Evolutionary conservation across 1,140 invertebrate genomes (phyloP).

Genomic region (Drosophila nigrodunni): DNA sequence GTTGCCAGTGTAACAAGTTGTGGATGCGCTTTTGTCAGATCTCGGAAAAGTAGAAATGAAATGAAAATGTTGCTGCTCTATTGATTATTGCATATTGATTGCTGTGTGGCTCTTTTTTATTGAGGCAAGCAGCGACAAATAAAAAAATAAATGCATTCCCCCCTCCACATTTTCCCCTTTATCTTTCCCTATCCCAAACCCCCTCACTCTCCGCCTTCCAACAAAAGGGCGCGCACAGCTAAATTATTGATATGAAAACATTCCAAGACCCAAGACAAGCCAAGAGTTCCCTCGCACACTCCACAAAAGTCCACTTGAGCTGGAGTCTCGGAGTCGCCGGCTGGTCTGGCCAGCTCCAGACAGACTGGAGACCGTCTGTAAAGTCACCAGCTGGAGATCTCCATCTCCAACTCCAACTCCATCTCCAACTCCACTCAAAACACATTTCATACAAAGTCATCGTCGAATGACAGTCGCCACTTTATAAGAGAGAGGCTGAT

Average conservation of each 20-base stretch:
- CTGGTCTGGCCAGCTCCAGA: conserved; percentile 74
- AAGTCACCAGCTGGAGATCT: conserved; percentile 55
- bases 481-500: conserved; percentile 70
- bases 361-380: conserved; percentile 63
- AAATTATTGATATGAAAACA: conserved; percentile 65
- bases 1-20: conserved; percentile 65
- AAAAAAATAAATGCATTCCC: conserved; percentile 73
- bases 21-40: conserved; percentile 78
- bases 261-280: conserved; percentile 45
- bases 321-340: conserved; percentile 54
- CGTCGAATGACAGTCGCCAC: conserved; percentile 79
- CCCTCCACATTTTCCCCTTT: not conserved
- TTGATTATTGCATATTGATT: conserved; percentile 83
- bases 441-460: conserved; percentile 78
- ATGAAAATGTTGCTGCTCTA: conserved; percentile 79
- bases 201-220: not conserved
- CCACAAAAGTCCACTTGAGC: conserved; percentile 7
- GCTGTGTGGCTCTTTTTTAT: conserved; percentile 75
- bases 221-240: conserved; percentile 23
- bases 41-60: conserved; percentile 49
- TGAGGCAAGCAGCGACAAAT: conserved; percentile 76
- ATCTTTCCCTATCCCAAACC: too few relatives aligned
- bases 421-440: conserved; percentile 47
- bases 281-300: not conserved
- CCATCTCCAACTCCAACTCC: conserved; percentile 25